phyloP scores from a whole-genome alignment of 2,888 invertebrate species.

The Clusia tigrina region DNA sequence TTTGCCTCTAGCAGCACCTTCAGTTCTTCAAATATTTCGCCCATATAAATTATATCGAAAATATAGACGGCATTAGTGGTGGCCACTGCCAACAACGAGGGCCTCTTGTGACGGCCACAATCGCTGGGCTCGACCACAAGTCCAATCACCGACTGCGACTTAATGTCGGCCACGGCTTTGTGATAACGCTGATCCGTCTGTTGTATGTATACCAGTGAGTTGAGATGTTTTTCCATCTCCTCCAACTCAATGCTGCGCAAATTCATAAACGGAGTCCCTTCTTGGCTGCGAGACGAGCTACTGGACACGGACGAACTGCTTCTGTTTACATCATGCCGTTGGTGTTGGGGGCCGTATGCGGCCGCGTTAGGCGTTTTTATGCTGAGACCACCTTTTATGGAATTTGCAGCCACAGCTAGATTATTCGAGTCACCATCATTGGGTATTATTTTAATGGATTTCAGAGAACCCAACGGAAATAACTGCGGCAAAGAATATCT shows the following conservation, averaged over 20 bases:
- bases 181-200: constrained; percentile 51
- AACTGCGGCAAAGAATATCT: constrained; percentile 41
- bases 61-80: constrained; percentile 45
- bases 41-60: constrained; percentile 47
- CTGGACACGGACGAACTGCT: not conserved
- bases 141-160: constrained; percentile 39
- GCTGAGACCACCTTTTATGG: too few species aligned
- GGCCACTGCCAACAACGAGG: constrained; percentile 41
- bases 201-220: constrained; percentile 37
- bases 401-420: constrained; percentile 1
- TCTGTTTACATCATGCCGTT: too few species aligned
- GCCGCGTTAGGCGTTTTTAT: too few species aligned
- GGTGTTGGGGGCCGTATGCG: too few species aligned
- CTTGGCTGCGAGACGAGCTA: not conserved
- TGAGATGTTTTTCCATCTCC: constrained; percentile 36
- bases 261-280: not conserved
- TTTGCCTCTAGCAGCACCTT: constrained; percentile 42
- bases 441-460: constrained; percentile 40
- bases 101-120: constrained; percentile 42
- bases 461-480: constrained; percentile 40
- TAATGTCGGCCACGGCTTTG: constrained; percentile 47
- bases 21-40: constrained; percentile 45
- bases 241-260: constrained; percentile 31
- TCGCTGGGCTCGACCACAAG: constrained; percentile 44
- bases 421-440: constrained; percentile 13